Evolutionary conservation across 2,888 invertebrate genomes (phyloP).

Genomic region (Autographa gamma): DNA sequence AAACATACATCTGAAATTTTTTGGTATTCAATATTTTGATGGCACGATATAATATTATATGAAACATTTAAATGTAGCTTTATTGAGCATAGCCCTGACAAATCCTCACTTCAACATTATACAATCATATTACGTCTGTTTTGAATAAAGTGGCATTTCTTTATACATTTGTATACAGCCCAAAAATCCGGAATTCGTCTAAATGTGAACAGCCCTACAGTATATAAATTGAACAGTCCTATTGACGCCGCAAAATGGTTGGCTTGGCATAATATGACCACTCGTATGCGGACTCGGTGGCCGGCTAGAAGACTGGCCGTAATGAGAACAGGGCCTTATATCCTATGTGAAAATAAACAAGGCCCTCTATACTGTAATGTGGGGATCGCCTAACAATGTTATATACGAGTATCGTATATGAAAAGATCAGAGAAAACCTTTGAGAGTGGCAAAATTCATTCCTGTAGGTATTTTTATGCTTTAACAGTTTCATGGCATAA

Average conservation of each 20-base stretch:
- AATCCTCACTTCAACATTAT: no score
- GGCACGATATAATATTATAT: no score
- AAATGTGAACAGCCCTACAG: conserved; percentile 11
- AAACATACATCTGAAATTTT: no score
- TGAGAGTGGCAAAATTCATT: no score
- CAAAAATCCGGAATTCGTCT: conserved; percentile 16
- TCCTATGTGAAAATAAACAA: conserved; percentile 12
- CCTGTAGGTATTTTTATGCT: no score
- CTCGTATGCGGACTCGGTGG: conserved; percentile 39
- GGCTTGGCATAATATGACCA: conserved; percentile 38
- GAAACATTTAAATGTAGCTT: no score
- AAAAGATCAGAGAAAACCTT: background rate
- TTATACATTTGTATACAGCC: background rate
- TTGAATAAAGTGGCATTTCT: no score
- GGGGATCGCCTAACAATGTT: conserved; percentile 7
- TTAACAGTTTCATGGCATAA: no score
- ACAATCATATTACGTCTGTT: no score
- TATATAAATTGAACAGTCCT: conserved; percentile 33
- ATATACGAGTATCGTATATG: background rate
- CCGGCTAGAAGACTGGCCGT: conserved; percentile 28
- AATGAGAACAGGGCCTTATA: conserved; percentile 25
- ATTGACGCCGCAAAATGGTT: conserved; percentile 13
- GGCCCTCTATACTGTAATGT: background rate
- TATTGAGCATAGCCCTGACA: no score
- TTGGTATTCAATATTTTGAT: no score